phyloP scores from a whole-genome alignment of 2,797 vertebrate species.

The Cuniculus paca region DNA sequence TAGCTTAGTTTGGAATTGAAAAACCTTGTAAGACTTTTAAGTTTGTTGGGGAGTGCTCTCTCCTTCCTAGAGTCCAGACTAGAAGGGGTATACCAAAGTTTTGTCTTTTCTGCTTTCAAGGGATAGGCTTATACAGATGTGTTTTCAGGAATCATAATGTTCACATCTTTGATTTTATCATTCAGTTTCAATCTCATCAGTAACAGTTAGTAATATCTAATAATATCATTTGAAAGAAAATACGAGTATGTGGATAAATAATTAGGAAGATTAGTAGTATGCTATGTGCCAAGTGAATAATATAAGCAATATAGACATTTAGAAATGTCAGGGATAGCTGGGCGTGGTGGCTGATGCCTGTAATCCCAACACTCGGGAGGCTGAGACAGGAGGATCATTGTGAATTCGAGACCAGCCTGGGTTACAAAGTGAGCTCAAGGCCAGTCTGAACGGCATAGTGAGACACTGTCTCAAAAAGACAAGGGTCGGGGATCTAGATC shows the following conservation, averaged over 20 bases:
- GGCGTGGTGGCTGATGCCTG: too few species aligned
- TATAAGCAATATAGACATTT: conserved; percentile 36
- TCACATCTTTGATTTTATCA: conserved; percentile 48
- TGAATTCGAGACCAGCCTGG: too few species aligned
- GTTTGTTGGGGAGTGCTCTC: background rate
- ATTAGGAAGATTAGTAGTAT: background rate
- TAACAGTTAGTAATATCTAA: background rate
- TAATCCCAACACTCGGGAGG: too few species aligned
- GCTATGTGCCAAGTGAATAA: conserved; percentile 15
- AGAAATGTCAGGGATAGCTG: conserved; percentile 8
- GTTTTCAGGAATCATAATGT: conserved; percentile 31
- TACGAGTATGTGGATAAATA: background rate
- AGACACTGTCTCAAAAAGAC: too few species aligned
- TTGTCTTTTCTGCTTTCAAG: conserved; percentile 23
- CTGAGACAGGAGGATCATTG: too few species aligned
- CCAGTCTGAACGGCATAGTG: too few species aligned
- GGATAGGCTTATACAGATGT: background rate
- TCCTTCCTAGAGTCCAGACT: background rate
- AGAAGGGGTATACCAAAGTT: background rate
- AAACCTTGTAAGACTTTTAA: background rate
- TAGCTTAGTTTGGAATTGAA: background rate
- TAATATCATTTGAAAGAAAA: background rate
- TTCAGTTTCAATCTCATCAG: background rate
- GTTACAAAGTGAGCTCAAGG: too few species aligned
- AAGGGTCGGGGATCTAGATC: too few species aligned